Conservation (phyloP, 2,888 invertebrate genomes). For the Lasius fuliginosus region DNA sequence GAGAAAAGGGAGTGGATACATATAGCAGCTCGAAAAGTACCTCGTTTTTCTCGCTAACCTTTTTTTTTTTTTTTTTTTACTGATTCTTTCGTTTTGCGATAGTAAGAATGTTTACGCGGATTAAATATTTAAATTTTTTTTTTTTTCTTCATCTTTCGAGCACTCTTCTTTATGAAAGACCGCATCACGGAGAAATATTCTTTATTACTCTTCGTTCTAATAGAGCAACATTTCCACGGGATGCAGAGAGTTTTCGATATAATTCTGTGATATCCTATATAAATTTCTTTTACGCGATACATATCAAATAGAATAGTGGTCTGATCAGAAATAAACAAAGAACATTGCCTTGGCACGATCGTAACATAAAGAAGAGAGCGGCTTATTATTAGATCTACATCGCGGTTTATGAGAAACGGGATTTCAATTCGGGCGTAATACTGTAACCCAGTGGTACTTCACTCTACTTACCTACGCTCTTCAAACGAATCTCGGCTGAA, state of each 20-base stretch:
- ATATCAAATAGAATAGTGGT: not conserved
- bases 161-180: conserved; percentile 66
- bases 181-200: conserved; percentile 4
- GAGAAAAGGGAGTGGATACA: not conserved
- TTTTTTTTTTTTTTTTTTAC: conserved; percentile 23
- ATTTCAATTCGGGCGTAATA: conserved; percentile 73
- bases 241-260: not conserved
- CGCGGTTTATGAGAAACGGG: conserved; percentile 60
- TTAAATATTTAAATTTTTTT: conserved; percentile 9
- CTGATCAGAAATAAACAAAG: not conserved
- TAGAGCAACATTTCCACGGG: not conserved
- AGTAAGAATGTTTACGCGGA: conserved; percentile 25
- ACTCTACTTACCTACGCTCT: conserved; percentile 91
- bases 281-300: not conserved
- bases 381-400: conserved; percentile 31
- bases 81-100: conserved; percentile 35
- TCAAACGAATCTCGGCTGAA: conserved; percentile 96
- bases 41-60: conserved; percentile 76
- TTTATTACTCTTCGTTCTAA: not conserved
- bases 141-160: conserved; percentile 23
- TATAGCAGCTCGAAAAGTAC: conserved; percentile 58
- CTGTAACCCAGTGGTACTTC: conserved; percentile 72
- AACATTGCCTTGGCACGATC: conserved; percentile 32
- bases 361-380: conserved; percentile 69
- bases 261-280: no score